phyloP scores from a whole-genome alignment of 2,113 vertebrate genomes.

The Anthoscopus minutus region DNA sequence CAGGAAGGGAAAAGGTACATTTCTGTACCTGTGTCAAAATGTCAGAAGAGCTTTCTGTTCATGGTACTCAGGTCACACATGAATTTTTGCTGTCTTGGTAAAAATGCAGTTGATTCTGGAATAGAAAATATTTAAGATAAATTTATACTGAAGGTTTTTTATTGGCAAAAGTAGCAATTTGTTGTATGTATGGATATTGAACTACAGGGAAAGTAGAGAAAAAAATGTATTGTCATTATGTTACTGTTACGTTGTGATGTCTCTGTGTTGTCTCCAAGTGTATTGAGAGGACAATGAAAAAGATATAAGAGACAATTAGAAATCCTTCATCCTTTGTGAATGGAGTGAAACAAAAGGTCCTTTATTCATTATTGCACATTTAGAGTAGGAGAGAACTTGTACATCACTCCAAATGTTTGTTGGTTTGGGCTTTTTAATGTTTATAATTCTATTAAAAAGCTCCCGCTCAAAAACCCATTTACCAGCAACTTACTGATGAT shows the following conservation, averaged over 20 bases:
- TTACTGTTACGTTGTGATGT: not conserved
- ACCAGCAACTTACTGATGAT: not conserved
- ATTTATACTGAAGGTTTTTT: not conserved
- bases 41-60: not conserved
- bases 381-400: not conserved
- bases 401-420: not conserved
- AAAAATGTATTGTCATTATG: not conserved
- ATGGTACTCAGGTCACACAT: not conserved
- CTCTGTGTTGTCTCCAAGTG: not conserved
- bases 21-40: not conserved
- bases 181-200: not conserved
- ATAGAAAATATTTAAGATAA: not conserved
- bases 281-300: not conserved
- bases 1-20: not conserved
- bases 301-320: not conserved
- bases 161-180: not conserved
- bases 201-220: not conserved
- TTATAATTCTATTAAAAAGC: not conserved
- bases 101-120: not conserved
- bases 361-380: not conserved
- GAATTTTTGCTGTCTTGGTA: not conserved
- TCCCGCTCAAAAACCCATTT: accelerated
- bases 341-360: not conserved
- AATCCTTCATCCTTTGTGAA: not conserved
- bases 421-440: not conserved